Evolutionary conservation across 2,797 vertebrate species (phyloP), one percentile per base, ranked within the genome.

Genomic region (Premnoplex brunnescens): DNA sequence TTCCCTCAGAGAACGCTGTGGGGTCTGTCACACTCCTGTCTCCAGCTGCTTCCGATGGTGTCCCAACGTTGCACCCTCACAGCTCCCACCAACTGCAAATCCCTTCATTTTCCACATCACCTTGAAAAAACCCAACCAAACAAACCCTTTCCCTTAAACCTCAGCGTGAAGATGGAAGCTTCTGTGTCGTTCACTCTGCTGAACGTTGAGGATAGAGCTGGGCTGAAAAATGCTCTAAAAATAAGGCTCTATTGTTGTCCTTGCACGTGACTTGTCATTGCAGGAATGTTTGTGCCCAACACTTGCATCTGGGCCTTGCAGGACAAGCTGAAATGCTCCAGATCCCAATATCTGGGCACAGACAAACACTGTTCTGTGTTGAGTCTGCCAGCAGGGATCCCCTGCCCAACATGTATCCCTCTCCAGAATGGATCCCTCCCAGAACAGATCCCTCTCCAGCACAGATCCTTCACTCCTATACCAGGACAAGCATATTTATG

Each of bases 191-290:
- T 46, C 34, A 7, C 30, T 21, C 41, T 12, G 59, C 59, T 27
- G 72, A 39, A 39, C 0, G 1, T 7, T 34, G 51, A 66, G 73
- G 55, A 51, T 1, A 18, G 48, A 60, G 49, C 7, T 15, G 49
- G 39, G 36, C 67, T 17, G 89, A 71, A 93, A 92, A 94, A 72
- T 1, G 51, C 78, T 91, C 93, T 85, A 94, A 92, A 96, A 96
- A 94, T 91, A 95, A 87, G 41, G 66, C 27, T 54, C 76, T 85
- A 73, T 91, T 92, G 92, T 89, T 62, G 88, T 64, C n/a, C 77
- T 41, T 37, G 71, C 93, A 78, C 39, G 74, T 85, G 93, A 93
- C 77, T 37, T 27, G 81, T 89, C 26, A 66, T 8, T 41, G 59
- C 82, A 59, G 87, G 85, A 93, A 93, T 62, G 91, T 11, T 28